These are phyloP conservation scores for Picathartes gymnocephalus DNA, from an alignment of 2,113 vertebrate species.

Conservation along the genomic window DNA sequence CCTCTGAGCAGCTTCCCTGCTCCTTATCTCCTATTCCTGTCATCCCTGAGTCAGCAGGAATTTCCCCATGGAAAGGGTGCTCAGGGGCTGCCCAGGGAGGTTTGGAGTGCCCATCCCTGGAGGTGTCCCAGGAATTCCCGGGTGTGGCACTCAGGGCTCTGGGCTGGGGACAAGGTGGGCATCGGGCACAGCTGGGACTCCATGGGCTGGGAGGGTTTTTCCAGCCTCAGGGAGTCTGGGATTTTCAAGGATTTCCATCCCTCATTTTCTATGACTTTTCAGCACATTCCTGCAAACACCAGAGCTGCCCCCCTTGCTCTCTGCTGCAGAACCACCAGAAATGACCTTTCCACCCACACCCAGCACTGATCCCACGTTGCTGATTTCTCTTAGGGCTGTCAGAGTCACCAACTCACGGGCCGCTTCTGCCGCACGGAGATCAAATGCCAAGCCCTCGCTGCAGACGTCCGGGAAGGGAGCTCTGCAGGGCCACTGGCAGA, in stretches of 20 bases:
- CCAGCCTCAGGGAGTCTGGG: neutral
- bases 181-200: rapidly evolving
- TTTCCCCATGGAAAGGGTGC: neutral
- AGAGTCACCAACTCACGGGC: neutral
- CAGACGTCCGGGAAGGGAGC: neutral
- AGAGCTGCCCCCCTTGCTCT: neutral
- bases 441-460: neutral
- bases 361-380: rapidly evolving
- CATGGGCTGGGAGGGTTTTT: rapidly evolving
- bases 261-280: neutral
- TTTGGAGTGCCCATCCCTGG: neutral
- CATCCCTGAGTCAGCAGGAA: too few relatives aligned
- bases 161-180: neutral
- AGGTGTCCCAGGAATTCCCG: neutral
- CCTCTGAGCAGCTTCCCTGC: neutral
- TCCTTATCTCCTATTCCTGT: rapidly evolving
- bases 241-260: neutral
- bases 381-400: neutral
- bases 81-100: neutral
- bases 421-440: neutral
- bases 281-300: too few relatives aligned
- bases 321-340: neutral
- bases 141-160: neutral
- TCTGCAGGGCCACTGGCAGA: neutral
- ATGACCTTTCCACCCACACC: neutral